Percentiles rank a stretch among this genome's conserved stretches.
phyloP scores from a whole-genome alignment of 2,797 vertebrate genomes.

The Mormyrops boulengeri region DNA sequence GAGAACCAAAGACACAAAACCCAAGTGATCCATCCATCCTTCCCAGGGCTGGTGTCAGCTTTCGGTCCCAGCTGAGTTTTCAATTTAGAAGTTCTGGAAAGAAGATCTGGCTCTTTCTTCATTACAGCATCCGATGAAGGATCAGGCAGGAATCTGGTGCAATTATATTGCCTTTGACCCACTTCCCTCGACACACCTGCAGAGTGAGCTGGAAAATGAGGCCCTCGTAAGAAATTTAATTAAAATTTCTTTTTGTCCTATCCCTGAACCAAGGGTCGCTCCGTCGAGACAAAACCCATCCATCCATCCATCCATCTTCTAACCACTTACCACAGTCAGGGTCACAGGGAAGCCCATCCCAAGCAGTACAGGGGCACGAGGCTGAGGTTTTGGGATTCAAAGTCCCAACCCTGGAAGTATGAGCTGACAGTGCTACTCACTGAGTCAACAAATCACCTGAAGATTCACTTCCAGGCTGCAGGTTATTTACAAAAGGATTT shows the following conservation, averaged over 20 bases:
- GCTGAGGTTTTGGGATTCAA: background rate
- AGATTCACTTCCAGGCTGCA: background rate
- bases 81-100: slow-evolving; percentile 46
- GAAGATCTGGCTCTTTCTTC: slow-evolving; percentile 52
- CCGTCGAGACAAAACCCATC: slow-evolving; percentile 45
- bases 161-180: slow-evolving; percentile 56
- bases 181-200: slow-evolving; percentile 69
- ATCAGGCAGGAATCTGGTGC: slow-evolving; percentile 63
- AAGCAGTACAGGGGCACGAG: background rate
- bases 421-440: background rate
- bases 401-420: background rate
- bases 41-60: slow-evolving; percentile 61
- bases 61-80: slow-evolving; percentile 64
- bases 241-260: slow-evolving; percentile 47
- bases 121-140: slow-evolving; percentile 69
- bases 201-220: slow-evolving; percentile 60
- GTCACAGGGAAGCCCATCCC: background rate
- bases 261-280: slow-evolving; percentile 52
- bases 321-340: background rate
- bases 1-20: slow-evolving; percentile 64
- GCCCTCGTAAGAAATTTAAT: slow-evolving; percentile 58
- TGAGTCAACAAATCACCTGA: background rate
- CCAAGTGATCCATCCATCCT: slow-evolving; percentile 42
- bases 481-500: background rate
- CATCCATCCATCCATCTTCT: background rate